These are phyloP conservation scores for Rutilus rutilus DNA, from an alignment of 2,113 vertebrate species.

Conservation along the genomic window DNA sequence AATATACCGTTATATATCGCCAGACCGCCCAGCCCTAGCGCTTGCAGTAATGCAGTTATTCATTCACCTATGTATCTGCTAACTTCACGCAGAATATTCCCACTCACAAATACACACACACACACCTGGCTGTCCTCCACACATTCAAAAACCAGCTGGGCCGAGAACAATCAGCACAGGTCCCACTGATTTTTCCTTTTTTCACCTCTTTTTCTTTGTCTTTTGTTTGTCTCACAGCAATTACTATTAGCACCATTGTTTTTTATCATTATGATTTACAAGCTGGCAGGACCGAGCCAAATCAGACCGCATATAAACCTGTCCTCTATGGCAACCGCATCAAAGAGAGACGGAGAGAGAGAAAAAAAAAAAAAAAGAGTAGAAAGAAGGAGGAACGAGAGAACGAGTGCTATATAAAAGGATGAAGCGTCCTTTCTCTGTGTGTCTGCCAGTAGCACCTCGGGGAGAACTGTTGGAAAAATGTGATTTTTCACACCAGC, in stretches of 20 bases:
- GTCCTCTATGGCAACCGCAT: constrained; percentile 77
- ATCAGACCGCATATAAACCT: constrained; percentile 69
- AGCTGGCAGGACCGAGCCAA: constrained; percentile 59
- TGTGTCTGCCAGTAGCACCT: constrained; percentile 77
- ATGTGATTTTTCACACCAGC: constrained; percentile 73
- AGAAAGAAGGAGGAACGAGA: constrained; percentile 67
- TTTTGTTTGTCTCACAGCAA: constrained; percentile 51
- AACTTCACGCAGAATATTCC: constrained; percentile 12
- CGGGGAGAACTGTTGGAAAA: constrained; percentile 78
- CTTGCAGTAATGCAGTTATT: not conserved
- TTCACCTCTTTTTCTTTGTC: constrained; percentile 44
- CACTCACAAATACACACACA: constrained; percentile 54
- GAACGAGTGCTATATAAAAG: constrained; percentile 74
- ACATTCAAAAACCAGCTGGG: constrained; percentile 56
- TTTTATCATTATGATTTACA: constrained; percentile 63
- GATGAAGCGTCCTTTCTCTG: constrained; percentile 75
- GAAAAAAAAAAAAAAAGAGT: not conserved
- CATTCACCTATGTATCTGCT: not conserved
- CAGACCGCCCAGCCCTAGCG: not conserved
- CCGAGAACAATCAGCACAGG: constrained; percentile 50
- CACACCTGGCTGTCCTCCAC: constrained; percentile 61
- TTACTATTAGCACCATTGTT: constrained; percentile 68
- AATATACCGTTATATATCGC: no score
- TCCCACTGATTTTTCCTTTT: constrained; percentile 33
- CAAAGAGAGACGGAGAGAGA: constrained; percentile 63